Evolutionary conservation across 2,888 invertebrate genomes (phyloP).

Genomic region (Leptinotarsa haldemani): DNA sequence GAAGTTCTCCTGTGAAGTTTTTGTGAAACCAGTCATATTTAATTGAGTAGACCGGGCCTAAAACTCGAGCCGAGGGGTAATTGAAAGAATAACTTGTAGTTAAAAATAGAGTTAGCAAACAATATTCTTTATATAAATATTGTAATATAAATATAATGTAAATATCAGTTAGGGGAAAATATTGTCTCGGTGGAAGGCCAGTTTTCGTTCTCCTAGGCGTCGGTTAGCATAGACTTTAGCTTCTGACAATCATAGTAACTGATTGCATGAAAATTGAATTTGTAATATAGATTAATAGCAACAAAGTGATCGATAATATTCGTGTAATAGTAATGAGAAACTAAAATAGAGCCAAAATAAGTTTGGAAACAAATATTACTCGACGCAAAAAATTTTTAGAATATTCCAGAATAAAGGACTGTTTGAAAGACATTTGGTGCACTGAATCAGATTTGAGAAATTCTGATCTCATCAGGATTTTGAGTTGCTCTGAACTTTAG

Average conservation of each 20-base stretch:
- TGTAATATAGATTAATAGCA: conserved; percentile 7
- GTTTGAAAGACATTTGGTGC: no score
- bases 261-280: conserved; percentile 6
- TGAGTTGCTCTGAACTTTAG: background rate
- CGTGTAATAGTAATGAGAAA: background rate
- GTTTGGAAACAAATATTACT: background rate
- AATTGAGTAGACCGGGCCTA: conserved; percentile 3
- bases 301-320: background rate
- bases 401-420: background rate
- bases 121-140: conserved; percentile 29
- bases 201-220: conserved; percentile 10
- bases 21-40: conserved; percentile 16
- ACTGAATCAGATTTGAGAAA: no score
- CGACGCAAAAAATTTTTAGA: background rate
- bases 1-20: conserved; percentile 49
- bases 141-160: conserved; percentile 29
- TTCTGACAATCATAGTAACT: conserved; percentile 11
- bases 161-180: conserved; percentile 23
- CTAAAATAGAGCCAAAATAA: background rate
- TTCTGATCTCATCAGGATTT: no score
- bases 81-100: conserved; percentile 1
- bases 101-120: conserved; percentile 6
- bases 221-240: conserved; percentile 14
- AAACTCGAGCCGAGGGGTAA: background rate
- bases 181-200: conserved; percentile 33